Evolutionary conservation across 2,113 vertebrate genomes (phyloP).

Genomic region (Ciconia stormi): DNA sequence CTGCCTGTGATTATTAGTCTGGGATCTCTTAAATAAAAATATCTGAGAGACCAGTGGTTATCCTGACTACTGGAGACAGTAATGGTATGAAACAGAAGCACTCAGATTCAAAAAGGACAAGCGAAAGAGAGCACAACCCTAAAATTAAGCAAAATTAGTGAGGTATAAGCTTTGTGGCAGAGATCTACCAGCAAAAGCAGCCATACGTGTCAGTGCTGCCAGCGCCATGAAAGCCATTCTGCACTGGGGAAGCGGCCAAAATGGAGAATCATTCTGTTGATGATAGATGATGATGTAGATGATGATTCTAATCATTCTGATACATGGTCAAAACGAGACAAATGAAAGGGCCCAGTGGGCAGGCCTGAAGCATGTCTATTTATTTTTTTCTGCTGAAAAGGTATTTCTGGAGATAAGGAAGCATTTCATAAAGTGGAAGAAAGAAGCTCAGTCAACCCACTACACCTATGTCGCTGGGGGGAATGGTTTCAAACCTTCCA

Average conservation of each 20-base stretch:
- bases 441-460: neutral
- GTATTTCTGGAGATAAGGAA: constrained; percentile 33
- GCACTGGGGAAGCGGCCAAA: neutral
- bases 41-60: neutral
- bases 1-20: neutral
- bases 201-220: neutral
- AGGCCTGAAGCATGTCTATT: neutral
- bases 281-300: no score
- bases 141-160: neutral
- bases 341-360: neutral
- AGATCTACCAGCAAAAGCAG: neutral
- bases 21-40: neutral
- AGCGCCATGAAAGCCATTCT: neutral
- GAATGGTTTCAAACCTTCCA: neutral
- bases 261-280: neutral
- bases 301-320: no score
- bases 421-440: constrained; percentile 22
- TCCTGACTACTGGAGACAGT: neutral
- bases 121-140: neutral
- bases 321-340: neutral
- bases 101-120: neutral
- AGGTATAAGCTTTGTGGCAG: neutral
- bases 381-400: neutral
- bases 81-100: neutral
- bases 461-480: neutral